Conservation (phyloP, 2,113 vertebrate species). For the Sylvietta virens region DNA sequence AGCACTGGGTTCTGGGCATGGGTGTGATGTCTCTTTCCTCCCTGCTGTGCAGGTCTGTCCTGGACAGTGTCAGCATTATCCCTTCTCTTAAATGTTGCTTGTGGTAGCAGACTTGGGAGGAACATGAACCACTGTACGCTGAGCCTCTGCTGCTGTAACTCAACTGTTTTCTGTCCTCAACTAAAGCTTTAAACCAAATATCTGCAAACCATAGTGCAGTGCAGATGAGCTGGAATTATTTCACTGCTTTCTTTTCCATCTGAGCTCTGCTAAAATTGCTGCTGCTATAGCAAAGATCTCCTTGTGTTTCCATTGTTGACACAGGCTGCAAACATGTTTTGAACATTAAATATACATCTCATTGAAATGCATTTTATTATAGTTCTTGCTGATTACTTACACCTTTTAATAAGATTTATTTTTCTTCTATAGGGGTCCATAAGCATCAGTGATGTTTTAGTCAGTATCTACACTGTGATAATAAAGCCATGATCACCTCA, state of each 20-base stretch:
- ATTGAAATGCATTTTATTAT: slow-evolving; percentile 23
- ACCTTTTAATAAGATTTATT: neutral
- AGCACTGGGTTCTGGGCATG: neutral
- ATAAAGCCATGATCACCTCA: neutral
- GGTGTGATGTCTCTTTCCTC: neutral
- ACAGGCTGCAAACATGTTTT: slow-evolving; percentile 17
- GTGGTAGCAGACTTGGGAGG: neutral
- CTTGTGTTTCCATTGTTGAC: slow-evolving; percentile 1
- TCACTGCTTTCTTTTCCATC: slow-evolving; percentile 40
- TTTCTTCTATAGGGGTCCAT: neutral
- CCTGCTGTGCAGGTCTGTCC: neutral
- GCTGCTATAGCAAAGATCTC: neutral
- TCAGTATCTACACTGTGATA: neutral
- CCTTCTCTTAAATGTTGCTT: neutral
- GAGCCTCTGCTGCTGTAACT: neutral
- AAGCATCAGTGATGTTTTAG: neutral
- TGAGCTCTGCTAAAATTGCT: slow-evolving; percentile 38
- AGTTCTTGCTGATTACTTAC: slow-evolving; percentile 7
- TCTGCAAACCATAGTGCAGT: neutral
- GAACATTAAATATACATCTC: slow-evolving; percentile 7
- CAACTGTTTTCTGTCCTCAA: neutral
- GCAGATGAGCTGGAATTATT: slow-evolving; percentile 56
- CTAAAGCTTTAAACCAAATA: neutral
- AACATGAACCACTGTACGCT: rapidly evolving
- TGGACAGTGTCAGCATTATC: neutral